phyloP scores from a whole-genome alignment of 2,888 invertebrate species.

The Cepaea hortensis region DNA sequence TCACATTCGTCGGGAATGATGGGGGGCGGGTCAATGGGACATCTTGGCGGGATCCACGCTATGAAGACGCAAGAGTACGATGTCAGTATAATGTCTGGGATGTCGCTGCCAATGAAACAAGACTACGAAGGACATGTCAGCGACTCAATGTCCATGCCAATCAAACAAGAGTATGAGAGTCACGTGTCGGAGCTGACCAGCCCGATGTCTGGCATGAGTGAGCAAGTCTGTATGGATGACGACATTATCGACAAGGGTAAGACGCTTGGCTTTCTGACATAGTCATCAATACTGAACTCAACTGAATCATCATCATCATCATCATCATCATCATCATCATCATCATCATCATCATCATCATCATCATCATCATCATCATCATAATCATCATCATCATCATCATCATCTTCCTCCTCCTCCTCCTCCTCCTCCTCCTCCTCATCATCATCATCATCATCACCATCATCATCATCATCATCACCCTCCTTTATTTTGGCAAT shows the following conservation, averaged over 20 bases:
- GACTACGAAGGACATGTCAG: constrained; percentile 44
- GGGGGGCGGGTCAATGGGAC: constrained; percentile 16
- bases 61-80: constrained; percentile 48
- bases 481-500: no score
- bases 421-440: no score
- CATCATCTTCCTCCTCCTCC: no score
- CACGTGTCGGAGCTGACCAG: constrained; percentile 43
- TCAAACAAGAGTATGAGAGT: constrained; percentile 48
- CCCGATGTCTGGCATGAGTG: constrained; percentile 33
- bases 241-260: constrained; percentile 44
- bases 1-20: constrained; percentile 39
- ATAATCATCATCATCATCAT: no score
- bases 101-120: constrained; percentile 37
- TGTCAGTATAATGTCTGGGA: constrained; percentile 39
- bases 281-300: no score
- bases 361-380: no score
- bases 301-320: no score
- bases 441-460: no score
- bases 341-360: no score
- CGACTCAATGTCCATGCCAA: constrained; percentile 38
- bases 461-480: no score
- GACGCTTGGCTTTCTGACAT: not conserved
- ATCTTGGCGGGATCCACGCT: constrained; percentile 1
- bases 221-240: constrained; percentile 46
- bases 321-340: no score